phyloP scores from a whole-genome alignment of 2,888 invertebrate genomes.

The Dynastes tityus region DNA sequence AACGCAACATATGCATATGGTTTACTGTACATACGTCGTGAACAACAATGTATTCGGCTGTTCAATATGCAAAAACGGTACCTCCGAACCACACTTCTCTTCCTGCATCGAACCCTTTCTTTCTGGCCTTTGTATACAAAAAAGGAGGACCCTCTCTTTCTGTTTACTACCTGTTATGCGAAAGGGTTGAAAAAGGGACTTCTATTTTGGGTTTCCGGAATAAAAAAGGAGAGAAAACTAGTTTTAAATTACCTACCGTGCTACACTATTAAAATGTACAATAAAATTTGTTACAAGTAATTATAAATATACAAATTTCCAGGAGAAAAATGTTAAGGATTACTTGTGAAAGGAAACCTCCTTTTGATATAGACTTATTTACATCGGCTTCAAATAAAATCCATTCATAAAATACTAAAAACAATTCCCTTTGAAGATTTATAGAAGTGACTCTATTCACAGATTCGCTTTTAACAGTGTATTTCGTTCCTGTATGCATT shows the following conservation, averaged over 20 bases:
- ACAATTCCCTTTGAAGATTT: no score
- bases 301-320: neutral
- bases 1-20: slow-evolving; percentile 65
- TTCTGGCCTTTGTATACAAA: slow-evolving; percentile 56
- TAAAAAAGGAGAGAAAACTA: slow-evolving; percentile 52
- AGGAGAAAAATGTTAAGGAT: no score
- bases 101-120: slow-evolving; percentile 65
- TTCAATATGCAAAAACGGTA: slow-evolving; percentile 64
- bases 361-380: no score
- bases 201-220: slow-evolving; percentile 57
- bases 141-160: slow-evolving; percentile 57
- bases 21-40: slow-evolving; percentile 57
- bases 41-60: slow-evolving; percentile 65
- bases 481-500: slow-evolving; percentile 45
- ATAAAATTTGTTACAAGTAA: neutral
- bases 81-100: slow-evolving; percentile 57
- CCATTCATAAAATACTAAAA: no score
- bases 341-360: no score
- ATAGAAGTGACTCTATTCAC: no score
- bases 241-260: slow-evolving; percentile 56
- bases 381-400: no score
- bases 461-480: slow-evolving; percentile 52
- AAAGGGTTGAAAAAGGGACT: slow-evolving; percentile 57
- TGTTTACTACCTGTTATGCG: slow-evolving; percentile 59
- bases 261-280: slow-evolving; percentile 43